Percentiles rank a stretch among this genome's conserved stretches.
These are phyloP conservation scores for Conistra vaccinii DNA, from an alignment of 2,888 invertebrate species.

Conservation along the genomic window DNA sequence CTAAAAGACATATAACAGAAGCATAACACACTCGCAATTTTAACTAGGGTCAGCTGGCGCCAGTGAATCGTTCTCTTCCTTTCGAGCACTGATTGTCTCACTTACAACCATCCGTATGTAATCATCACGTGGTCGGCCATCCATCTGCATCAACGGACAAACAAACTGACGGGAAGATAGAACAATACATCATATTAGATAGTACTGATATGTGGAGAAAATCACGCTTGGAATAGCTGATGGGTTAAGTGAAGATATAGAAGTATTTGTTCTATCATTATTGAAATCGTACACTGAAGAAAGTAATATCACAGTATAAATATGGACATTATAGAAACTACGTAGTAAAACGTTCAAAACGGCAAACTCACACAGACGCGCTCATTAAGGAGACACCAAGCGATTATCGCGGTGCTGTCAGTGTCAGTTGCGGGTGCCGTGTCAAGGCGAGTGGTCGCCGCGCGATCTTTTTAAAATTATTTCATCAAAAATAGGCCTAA, in stretches of 20 bases:
- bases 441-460: too few relatives aligned
- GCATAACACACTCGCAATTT: conserved; percentile 32
- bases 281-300: neutral
- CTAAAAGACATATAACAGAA: neutral
- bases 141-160: conserved; percentile 65
- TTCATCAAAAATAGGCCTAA: too few relatives aligned
- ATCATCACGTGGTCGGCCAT: conserved; percentile 61
- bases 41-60: conserved; percentile 58
- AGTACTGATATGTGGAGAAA: conserved; percentile 37
- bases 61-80: conserved; percentile 64
- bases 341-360: too few relatives aligned
- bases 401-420: too few relatives aligned
- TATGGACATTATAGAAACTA: too few relatives aligned
- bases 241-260: conserved; percentile 2
- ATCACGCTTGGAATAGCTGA: conserved; percentile 46
- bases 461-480: too few relatives aligned
- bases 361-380: too few relatives aligned
- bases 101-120: conserved; percentile 62
- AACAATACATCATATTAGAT: conserved; percentile 58
- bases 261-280: neutral
- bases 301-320: neutral
- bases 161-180: conserved; percentile 64
- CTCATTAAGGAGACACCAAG: too few relatives aligned
- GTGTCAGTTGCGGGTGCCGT: too few relatives aligned
- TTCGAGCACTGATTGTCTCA: conserved; percentile 64